Evolutionary conservation across 1,140 invertebrate genomes (phyloP).

Genomic region (Adoxophyes honmai): DNA sequence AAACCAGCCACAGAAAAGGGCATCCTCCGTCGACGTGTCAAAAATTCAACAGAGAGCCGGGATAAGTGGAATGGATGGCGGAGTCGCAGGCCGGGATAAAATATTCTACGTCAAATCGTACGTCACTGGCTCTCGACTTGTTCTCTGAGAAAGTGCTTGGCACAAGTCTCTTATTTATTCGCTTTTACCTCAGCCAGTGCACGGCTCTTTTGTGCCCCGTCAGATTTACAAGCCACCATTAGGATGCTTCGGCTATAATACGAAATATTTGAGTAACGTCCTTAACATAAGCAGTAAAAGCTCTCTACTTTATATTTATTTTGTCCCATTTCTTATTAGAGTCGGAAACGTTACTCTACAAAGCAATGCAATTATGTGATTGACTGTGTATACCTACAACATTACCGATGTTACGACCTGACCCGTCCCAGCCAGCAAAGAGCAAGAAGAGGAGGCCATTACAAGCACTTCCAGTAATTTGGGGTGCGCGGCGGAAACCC

Average conservation of each 20-base stretch:
- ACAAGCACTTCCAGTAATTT: conserved; percentile 35
- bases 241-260: conserved; percentile 37
- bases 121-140: conserved; percentile 68
- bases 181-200: conserved; percentile 56
- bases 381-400: not conserved
- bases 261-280: conserved; percentile 1
- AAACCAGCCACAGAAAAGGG: conserved; percentile 63
- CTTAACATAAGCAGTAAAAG: not conserved
- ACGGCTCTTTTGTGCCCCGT: conserved; percentile 53
- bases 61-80: conserved; percentile 73
- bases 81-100: conserved; percentile 60
- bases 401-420: conserved; percentile 8
- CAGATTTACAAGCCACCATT: conserved; percentile 54
- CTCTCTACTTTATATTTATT: no score
- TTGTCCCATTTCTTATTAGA: no score
- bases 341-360: no score
- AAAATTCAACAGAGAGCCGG: conserved; percentile 71
- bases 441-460: conserved; percentile 33
- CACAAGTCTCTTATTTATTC: conserved; percentile 73
- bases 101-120: conserved; percentile 75
- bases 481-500: conserved; percentile 30
- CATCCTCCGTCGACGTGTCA: conserved; percentile 60
- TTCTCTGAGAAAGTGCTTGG: conserved; percentile 65
- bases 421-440: conserved; percentile 28
- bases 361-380: not conserved